Evolutionary conservation across 2,113 vertebrate species (phyloP).

Genomic region (Onychostruthus taczanowskii): DNA sequence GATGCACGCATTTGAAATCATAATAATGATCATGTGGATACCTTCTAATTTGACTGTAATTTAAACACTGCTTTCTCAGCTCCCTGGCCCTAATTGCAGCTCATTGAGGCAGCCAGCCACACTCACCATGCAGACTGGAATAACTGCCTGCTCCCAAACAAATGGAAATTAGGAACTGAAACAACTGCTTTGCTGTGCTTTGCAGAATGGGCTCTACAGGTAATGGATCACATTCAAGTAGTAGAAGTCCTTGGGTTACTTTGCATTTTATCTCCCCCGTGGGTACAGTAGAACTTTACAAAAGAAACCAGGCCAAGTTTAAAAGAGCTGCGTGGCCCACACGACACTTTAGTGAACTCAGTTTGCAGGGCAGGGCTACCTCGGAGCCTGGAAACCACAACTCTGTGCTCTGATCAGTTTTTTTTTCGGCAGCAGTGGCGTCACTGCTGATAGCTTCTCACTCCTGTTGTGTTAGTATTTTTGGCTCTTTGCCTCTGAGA

Average conservation of each 20-base stretch:
- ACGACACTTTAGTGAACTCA: neutral
- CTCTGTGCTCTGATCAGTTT: neutral
- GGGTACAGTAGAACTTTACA: neutral
- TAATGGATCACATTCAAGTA: neutral
- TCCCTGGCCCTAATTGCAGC: slow-evolving; percentile 24
- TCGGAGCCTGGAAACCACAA: neutral
- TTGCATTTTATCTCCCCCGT: slow-evolving; percentile 17
- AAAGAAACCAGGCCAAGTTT: slow-evolving; percentile 33
- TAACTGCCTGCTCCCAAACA: slow-evolving; percentile 36
- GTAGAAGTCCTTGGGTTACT: slow-evolving; percentile 14
- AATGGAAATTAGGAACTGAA: slow-evolving; percentile 37
- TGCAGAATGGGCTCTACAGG: slow-evolving; percentile 17
- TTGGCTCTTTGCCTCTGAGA: slow-evolving; percentile 44
- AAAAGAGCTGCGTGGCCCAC: neutral
- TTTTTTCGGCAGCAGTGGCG: neutral
- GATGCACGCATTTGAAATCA: slow-evolving; percentile 36
- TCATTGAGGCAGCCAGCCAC: slow-evolving; percentile 1
- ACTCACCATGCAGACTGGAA: slow-evolving; percentile 31
- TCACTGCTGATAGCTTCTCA: neutral
- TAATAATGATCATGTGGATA: slow-evolving; percentile 35
- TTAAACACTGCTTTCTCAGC: slow-evolving; percentile 59
- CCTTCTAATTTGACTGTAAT: slow-evolving; percentile 50
- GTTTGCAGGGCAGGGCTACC: neutral
- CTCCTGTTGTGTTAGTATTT: neutral
- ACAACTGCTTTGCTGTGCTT: slow-evolving; percentile 28